Base-by-base conservation (phyloP, 2,113 vertebrate species). In the Raphicerus campestris region DNA sequence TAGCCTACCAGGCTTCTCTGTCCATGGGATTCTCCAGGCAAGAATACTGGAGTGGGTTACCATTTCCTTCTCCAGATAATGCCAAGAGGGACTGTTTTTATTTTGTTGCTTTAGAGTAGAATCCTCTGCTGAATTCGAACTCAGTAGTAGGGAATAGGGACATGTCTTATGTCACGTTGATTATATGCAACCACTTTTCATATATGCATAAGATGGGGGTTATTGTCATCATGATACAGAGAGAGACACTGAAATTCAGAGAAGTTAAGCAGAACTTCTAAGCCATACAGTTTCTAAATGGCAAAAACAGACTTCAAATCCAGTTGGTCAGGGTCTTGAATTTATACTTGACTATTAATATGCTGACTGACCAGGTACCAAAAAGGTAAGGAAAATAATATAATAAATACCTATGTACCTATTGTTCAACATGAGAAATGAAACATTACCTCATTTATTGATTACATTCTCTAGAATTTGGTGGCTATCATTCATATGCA, bases 231-330 rank as follows among this genome's bases (percentile, higher is more conserved):
- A 32, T 16, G 19, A 83, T 58, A 75, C 51, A 89, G 83, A 81
- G n/a, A 60, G 92, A 91, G 22, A 32, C 4, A n/a, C 11, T 42
- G 70, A 88, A 51, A 32, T 42, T 51, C 61, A 35, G 16, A 82
- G 55, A 66, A 9, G 14, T 58, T 81, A 53, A 66, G 42, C 39
- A 42, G 10, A 39, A 63, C 55, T 85, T 58, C 26, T 95, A 60
- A 26, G 7, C 60, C 55, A 53, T 26, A 47, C 32, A 91, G 24
- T 42, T 93, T 77, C 75, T 61, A 39, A 81, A 30, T 26, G 42
- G 82, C 32, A 75, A n/a, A 91, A 66, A 88, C 10, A 84, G 84
- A 91, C 81, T 95, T 93, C 82, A 95, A 47, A 92, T 42, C 6
- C n/a, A 87, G 1, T 58, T 91, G 47, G 10, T 63, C 14, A 82